Evolutionary conservation across 2,797 vertebrate genomes (phyloP).

Genomic region (Cephalopachus bancanus): DNA sequence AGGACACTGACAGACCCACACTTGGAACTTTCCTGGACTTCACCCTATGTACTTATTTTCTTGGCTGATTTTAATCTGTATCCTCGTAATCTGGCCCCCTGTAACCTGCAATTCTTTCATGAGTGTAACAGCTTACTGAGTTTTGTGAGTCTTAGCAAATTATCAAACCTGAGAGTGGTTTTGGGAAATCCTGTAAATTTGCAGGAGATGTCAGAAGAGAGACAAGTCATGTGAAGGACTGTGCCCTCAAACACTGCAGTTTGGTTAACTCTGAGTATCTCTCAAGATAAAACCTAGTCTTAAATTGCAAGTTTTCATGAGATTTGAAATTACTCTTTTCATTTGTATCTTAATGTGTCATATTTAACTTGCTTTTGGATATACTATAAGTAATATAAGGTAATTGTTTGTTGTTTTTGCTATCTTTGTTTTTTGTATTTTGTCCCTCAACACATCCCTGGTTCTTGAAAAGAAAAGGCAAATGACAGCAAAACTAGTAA

Average conservation of each 20-base stretch:
- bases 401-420: background rate
- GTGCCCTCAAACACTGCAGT: background rate
- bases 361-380: background rate
- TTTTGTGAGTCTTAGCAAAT: background rate
- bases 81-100: background rate
- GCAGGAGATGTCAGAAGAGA: background rate
- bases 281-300: background rate
- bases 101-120: background rate
- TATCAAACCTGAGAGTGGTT: background rate
- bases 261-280: background rate
- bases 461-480: conserved; percentile 20
- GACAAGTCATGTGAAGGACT: background rate
- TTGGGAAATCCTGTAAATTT: background rate
- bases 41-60: background rate
- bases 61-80: background rate
- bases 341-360: background rate
- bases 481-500: conserved; percentile 24
- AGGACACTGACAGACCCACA: background rate
- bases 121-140: background rate
- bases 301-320: background rate
- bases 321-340: conserved; percentile 25
- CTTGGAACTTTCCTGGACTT: background rate
- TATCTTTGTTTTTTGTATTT: background rate
- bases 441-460: background rate
- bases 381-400: background rate